Base-by-base conservation (phyloP, 53 echinoderm and acorn worm genomes). In the Apostichopus leukothele region DNA sequence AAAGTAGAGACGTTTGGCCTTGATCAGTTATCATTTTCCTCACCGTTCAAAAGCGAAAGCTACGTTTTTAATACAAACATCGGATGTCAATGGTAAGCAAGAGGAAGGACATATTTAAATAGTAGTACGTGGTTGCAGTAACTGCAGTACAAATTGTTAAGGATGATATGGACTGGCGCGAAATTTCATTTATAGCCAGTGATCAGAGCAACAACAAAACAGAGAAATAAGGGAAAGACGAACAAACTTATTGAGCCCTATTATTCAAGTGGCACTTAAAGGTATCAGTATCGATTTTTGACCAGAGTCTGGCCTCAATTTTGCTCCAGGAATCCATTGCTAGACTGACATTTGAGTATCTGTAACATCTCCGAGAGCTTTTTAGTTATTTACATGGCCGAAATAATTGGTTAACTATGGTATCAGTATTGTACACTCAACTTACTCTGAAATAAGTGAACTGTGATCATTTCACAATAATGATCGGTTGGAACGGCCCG, bases 241-340 rank as follows among this genome's bases (percentile, higher is more conserved):
- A 63, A 63, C 63, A 63, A 16, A 63, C 11, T 16, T 39, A 39
- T 39, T 39, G 39, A 39, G 39, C 39, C 39, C 39, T 39, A 39
- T 79, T 79, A 79, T 51, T 79, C 79, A 79, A 79, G 50, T 79
- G 79, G 79, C 79, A 53, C 79, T 79, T 79, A 79, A 16, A 19
- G 79, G 51, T 79, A 79, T 79, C 79, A 16, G 51, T 79, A 79
- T 79, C 79, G 79, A 79, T 79, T 51, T 53, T 18, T 79, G 79
- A 79, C 51, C 79, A 79, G 22, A 26, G 50, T 51, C 20, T 13
- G 51, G 79, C 52, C 79, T 53, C 53, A 51, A n/a, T 79, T 79
- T 79, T 79, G 53, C 20, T n/a, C 8, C 51, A 79, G 53, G 53
- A 79, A 50, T 12, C 79, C 79, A 53, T 79, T 79, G 54, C 79